phyloP scores from a whole-genome alignment of 2,888 invertebrate species.

The Ptychoptera albimana region DNA sequence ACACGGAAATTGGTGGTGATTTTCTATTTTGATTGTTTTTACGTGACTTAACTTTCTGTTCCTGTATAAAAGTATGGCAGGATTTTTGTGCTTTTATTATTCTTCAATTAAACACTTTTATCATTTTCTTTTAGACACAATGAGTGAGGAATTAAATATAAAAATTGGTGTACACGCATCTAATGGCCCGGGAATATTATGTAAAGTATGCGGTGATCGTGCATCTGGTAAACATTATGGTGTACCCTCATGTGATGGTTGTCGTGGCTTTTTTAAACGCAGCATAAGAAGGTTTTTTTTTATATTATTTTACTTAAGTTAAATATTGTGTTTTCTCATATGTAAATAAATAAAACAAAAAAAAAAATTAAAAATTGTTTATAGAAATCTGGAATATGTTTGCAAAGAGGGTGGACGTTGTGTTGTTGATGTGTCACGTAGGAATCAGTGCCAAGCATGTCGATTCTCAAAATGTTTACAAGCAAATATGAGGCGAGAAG shows the following conservation, averaged over 20 bases:
- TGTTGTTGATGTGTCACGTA: constrained; percentile 75
- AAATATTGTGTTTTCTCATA: not conserved
- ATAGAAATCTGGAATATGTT: constrained; percentile 73
- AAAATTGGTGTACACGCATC: constrained; percentile 1
- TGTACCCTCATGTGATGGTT: constrained; percentile 60
- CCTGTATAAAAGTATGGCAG: no score
- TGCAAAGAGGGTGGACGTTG: constrained; percentile 83
- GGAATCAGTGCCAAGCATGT: constrained; percentile 92
- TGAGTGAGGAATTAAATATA: not conserved
- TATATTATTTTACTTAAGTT: constrained; percentile 1
- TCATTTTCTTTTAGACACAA: not conserved
- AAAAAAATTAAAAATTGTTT: not conserved
- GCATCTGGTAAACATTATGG: constrained; percentile 76
- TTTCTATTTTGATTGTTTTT: not conserved
- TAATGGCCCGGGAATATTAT: constrained; percentile 38
- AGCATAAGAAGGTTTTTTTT: constrained; percentile 61
- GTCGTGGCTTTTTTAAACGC: constrained; percentile 87
- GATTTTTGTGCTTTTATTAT: not conserved
- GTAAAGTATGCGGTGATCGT: constrained; percentile 80
- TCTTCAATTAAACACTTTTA: not conserved
- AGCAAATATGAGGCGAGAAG: constrained; percentile 88
- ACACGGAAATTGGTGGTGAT: not conserved
- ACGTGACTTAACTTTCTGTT: not conserved
- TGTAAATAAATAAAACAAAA: not conserved
- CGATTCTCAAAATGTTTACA: constrained; percentile 79